These are phyloP conservation scores for Pelobates fuscus DNA, from an alignment of 2,113 vertebrate species.

Conservation along the genomic window DNA sequence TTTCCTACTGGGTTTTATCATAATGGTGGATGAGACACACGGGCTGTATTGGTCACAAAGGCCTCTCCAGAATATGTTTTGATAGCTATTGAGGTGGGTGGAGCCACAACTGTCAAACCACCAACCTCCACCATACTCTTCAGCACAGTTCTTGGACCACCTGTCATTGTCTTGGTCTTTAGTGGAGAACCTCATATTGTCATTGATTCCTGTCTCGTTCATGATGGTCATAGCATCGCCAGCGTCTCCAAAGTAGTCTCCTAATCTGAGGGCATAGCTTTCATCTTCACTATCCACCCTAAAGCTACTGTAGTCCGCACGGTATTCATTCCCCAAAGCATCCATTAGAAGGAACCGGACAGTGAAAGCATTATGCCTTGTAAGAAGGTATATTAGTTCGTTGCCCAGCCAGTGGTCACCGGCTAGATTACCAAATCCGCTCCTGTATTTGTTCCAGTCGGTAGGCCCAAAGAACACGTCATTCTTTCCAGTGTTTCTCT, in stretches of 20 bases:
- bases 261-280: constrained; percentile 12
- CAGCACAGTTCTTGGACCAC: constrained; percentile 16
- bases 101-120: constrained; percentile 40
- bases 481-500: constrained; percentile 5
- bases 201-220: background rate
- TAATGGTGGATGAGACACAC: constrained; percentile 15
- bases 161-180: constrained; percentile 33
- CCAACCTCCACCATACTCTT: background rate
- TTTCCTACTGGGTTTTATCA: constrained; percentile 44
- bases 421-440: constrained; percentile 12
- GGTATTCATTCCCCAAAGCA: background rate
- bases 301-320: background rate
- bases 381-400: constrained; percentile 36
- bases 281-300: constrained; percentile 13
- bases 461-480: background rate
- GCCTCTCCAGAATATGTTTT: constrained; percentile 49
- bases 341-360: constrained; percentile 17
- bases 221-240: constrained; percentile 22
- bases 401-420: constrained; percentile 48
- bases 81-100: constrained; percentile 35
- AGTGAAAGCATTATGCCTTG: constrained; percentile 34
- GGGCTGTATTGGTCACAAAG: constrained; percentile 20
- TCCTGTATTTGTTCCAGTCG: background rate
- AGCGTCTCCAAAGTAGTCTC: background rate
- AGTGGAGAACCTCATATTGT: constrained; percentile 51